phyloP scores from a whole-genome alignment of 2,113 vertebrate species.

The Macquaria australasica region DNA sequence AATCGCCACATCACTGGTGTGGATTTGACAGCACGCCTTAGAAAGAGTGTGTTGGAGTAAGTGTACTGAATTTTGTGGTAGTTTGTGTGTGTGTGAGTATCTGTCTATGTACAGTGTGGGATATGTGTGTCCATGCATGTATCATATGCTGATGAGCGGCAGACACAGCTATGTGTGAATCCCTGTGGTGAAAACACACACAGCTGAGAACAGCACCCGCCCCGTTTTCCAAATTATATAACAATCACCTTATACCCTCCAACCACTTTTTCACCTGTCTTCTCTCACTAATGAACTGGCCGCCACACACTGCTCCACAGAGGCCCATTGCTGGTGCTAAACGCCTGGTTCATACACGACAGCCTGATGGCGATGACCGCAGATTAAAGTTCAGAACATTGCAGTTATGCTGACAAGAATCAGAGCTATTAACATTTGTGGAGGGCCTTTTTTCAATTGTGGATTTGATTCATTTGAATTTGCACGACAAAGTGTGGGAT shows the following conservation, averaged over 20 bases:
- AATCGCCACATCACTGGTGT: conserved; percentile 10
- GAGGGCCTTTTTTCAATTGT: background rate
- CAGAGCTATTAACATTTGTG: background rate
- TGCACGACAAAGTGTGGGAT: too few species aligned
- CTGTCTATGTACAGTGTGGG: background rate
- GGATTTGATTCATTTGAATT: too few species aligned
- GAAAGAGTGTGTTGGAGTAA: background rate
- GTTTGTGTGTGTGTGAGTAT: background rate
- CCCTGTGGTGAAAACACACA: conserved; percentile 27
- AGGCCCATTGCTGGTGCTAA: background rate
- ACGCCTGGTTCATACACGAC: conserved; percentile 2
- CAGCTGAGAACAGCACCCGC: conserved; percentile 22
- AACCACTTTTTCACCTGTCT: conserved; percentile 10
- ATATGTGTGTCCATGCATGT: background rate
- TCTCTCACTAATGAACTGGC: conserved; percentile 32
- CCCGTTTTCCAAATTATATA: conserved; percentile 19
- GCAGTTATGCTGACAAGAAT: too few species aligned
- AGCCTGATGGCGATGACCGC: too few species aligned
- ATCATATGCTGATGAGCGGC: conserved; percentile 22
- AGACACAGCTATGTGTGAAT: conserved; percentile 17
- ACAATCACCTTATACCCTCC: conserved; percentile 37
- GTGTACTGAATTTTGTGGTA: background rate
- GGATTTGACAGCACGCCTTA: conserved; percentile 10
- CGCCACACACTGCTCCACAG: background rate
- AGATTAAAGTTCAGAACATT: background rate